Base-by-base conservation (phyloP, 2,113 vertebrate genomes). In the Brevimyrus niger region DNA sequence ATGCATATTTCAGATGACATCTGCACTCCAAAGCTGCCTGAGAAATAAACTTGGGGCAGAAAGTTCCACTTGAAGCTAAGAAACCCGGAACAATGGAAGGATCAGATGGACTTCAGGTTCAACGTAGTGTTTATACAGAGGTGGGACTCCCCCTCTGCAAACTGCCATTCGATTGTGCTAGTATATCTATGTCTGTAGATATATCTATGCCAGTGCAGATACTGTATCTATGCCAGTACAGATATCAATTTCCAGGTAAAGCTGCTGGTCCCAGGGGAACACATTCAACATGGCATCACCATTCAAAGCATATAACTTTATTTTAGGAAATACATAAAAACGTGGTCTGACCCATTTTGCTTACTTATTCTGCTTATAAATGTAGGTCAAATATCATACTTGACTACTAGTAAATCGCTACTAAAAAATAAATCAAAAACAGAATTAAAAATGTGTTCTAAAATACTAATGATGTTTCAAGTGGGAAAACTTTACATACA, bases 11-110 rank as follows among this genome's bases (percentile, higher is more conserved):
- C 91, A 93, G 90, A 94, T 93, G 87, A 87, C n/a, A 38, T 35
- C 31, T 91, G 90, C 90, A 4, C 91, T 92, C 93, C 87, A 94
- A 94, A 91, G 93, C 94, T 94, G 95, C 95, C 96, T 95, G 94
- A 95, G 95, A 94, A 96, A 95, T 91, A 92, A 88, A 31, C 19
- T 76, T 89, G 50, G 23, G 15, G 65, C 61, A 87, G 42, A 89
- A 48, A 73, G 83, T 27, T 86, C 53, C 88, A 38, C 50, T 17
- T 69, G 19, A 42, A 46, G 87, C 83, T 86, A 11, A 9, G 17
- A 46, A 89, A 47, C 3, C 17, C 23, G 35, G 42, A 55, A 51
- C 4, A 38, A 23, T n/a, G 46, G 55, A 61, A 44, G 50, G 51
- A 50, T 55, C 35, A 55, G 44, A 51, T 31, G 38, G 21, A 51